Base-by-base conservation (phyloP, 2,888 invertebrate genomes). In the Crossocerus cetratus region DNA sequence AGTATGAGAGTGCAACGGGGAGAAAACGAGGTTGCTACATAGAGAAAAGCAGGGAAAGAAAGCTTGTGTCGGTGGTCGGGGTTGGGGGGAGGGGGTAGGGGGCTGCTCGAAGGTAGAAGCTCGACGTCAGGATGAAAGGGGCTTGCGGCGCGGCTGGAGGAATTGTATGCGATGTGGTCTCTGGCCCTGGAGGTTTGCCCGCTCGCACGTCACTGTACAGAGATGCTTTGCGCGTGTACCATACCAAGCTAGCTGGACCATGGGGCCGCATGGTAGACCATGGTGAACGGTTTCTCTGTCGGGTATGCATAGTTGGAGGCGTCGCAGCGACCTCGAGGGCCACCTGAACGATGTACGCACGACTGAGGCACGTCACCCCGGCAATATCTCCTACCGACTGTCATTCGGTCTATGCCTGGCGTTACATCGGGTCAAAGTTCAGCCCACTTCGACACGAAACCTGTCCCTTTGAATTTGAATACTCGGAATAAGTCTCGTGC, bases 81-180 rank as follows among this genome's bases (percentile, higher is more conserved):
- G 13, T 43, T 8, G 54, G 20, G 20, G 59, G 18, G 59, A 60
- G 49, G 18, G 53, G 20, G 22, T 20, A 18, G 32, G 14, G 71
- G 43, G 58, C 49, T n/a, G 75, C 66, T 70, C 71, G 76, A 63
- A 61, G 78, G 66, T 72, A 44, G 1, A 16, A 16, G 13, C 49
- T 13, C 49, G 76, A 49, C 70, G 53, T 73, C 77, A 23, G 71
- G 61, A 45, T 75, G 75, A 72, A 76, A 76, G 63, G 71, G 68
- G 60, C 55, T 67, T 45, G 43, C 55, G 62, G 14, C 20, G 23
- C 22, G 65, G 73, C 43, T 18, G 22, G 72, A 69, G 78, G 77
- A 83, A 84, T 84, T 83, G 84, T 84, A 81, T 81, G 79, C 82
- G 82, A 79, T 85, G 83, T 70, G 83, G 83, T 81, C 76, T 73